Base-by-base conservation (phyloP, 1,140 invertebrate genomes). In the Aphelinus certus region DNA sequence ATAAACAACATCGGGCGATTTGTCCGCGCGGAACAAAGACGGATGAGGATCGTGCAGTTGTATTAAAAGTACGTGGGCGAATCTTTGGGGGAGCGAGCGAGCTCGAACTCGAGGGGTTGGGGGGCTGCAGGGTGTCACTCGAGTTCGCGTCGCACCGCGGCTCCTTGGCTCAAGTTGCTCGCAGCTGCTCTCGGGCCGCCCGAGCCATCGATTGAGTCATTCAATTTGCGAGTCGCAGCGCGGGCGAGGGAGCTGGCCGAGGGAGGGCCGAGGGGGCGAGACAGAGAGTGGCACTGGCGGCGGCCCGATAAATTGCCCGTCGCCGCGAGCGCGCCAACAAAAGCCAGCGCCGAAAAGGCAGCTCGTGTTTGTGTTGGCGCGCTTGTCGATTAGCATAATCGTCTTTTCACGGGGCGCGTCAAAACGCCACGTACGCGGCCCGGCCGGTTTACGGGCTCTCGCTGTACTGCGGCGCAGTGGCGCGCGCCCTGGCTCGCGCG, bases 181-280 rank as follows among this genome's bases (percentile, higher is more conserved):
- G 55, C 56, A 43, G 53, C 45, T 43, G 7, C 45, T 46, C 42
- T 67, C 10, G 26, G n/a, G 47, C 26, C 47, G n/a, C 48, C 61
- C 42, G 47, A 26, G 43, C 10, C 67, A 69, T 69, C 67, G 67
- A 69, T 69, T 60, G 67, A 69, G 60, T 69, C 60, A 69, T 60
- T 69, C 67, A 55, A 69, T 69, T 69, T 69, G 67, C 55, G 55
- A 60, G 67, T 57, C 48, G 9, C 9, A 48, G 47, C 56, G 10
- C 43, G 2, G 6, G 47, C 56, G 64, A 48, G 49, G 56, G 26
- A 26, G 26, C 26, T 26, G 26, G 26, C 26, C 26, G 26, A 26
- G 26, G 26, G 26, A 26, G 26, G 26, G 26, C 26, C 26, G 26
- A 26, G 26, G 26, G 26, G 26, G 26, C 26, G 26, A 26, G 26